A percentile compares a stretch with the other conserved stretches of the same genome.
Conservation (phyloP, 2,888 invertebrate species). For the Xestia sexstrigata region DNA sequence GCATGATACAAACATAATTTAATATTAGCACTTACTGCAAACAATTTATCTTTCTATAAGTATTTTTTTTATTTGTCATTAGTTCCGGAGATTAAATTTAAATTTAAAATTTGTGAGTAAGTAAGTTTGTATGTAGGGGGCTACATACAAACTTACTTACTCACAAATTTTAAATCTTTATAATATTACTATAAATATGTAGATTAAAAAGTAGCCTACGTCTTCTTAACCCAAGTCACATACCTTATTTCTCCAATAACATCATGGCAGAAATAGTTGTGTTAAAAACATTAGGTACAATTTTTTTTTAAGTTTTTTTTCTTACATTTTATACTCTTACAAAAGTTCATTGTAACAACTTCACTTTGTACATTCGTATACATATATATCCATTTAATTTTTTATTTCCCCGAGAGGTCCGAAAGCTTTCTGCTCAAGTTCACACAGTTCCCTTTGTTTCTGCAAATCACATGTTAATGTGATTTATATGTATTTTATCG, state of each 20-base stretch:
- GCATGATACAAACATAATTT: no score
- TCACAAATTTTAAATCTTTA: no score
- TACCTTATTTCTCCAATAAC: neutral
- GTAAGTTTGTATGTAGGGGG: no score
- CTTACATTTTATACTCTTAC: neutral
- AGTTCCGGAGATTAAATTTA: no score
- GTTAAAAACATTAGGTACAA: neutral
- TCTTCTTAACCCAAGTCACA: neutral
- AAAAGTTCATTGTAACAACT: neutral
- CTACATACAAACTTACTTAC: no score
- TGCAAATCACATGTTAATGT: slow-evolving; percentile 38
- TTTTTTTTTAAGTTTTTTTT: neutral
- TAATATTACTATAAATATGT: no score
- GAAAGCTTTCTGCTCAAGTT: slow-evolving; percentile 20
- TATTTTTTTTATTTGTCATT: no score
- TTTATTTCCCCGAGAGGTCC: neutral
- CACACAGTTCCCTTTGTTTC: slow-evolving; percentile 35
- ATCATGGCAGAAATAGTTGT: neutral
- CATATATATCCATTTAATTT: slow-evolving; percentile 6
- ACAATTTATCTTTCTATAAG: no score
- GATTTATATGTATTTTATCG: slow-evolving; percentile 51
- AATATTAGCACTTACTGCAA: no score
- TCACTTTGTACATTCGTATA: neutral
- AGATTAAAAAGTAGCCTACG: neutral
- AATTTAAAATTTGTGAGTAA: no score